Percentiles rank a stretch among this genome's conserved stretches.
phyloP scores from a whole-genome alignment of 2,888 invertebrate species.

The Mechanitis messenoides region DNA sequence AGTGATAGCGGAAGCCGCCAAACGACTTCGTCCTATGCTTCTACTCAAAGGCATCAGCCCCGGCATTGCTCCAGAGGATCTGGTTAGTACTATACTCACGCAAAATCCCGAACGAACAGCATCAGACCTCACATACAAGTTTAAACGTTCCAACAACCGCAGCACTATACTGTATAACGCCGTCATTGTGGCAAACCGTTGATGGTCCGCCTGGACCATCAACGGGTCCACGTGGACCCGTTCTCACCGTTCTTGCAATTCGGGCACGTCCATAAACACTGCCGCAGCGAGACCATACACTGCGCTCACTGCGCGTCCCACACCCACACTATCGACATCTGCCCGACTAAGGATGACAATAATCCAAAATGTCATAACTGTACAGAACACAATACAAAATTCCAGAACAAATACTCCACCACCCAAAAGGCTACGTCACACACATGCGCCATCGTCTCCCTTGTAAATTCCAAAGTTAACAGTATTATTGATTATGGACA shows the following conservation, averaged over 20 bases:
- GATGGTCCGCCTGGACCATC: no score
- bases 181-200: conserved; percentile 9
- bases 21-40: background rate
- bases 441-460: background rate
- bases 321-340: no score
- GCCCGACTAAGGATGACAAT: no score
- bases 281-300: no score
- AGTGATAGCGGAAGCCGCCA: conserved; percentile 1
- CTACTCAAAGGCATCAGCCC: no score
- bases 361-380: no score
- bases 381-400: background rate
- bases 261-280: no score
- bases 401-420: background rate
- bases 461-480: background rate
- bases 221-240: conserved; percentile 4
- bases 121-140: background rate
- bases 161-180: background rate
- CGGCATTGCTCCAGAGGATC: no score
- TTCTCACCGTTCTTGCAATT: background rate
- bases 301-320: no score
- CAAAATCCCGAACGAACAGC: background rate
- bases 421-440: background rate
- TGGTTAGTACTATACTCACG: background rate
- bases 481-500: conserved; percentile 6
- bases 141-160: conserved; percentile 1